phyloP scores from a whole-genome alignment of 2,797 vertebrate species.

The Morus bassanus region DNA sequence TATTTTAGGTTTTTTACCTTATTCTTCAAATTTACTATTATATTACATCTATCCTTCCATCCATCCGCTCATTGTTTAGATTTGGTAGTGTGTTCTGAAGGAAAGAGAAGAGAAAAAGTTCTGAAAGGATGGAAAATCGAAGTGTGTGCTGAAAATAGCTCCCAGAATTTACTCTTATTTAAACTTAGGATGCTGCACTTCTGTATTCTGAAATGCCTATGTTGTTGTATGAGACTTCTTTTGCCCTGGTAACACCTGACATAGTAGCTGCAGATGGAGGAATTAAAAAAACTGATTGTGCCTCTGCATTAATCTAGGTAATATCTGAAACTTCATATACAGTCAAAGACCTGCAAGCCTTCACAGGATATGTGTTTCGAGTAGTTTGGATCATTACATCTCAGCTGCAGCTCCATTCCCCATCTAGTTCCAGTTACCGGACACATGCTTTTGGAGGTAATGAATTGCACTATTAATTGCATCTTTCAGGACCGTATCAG shows the following conservation, averaged over 20 bases:
- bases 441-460: constrained; percentile 77
- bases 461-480: not conserved
- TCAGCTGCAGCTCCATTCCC: constrained; percentile 70
- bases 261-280: not conserved
- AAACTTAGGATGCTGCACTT: not conserved
- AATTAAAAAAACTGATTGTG: not conserved
- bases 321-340: constrained; percentile 63
- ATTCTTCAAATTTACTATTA: not conserved
- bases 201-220: not conserved
- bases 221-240: not conserved
- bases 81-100: not conserved
- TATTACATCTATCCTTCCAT: not conserved
- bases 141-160: not conserved
- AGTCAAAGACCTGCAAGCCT: constrained; percentile 70
- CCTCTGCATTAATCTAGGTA: constrained; percentile 58
- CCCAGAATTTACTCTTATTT: not conserved
- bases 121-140: not conserved
- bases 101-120: not conserved
- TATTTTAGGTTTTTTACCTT: not conserved
- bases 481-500: not conserved
- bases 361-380: constrained; percentile 75
- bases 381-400: constrained; percentile 76
- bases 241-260: not conserved
- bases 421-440: constrained; percentile 64
- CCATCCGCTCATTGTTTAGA: not conserved